Evolutionary conservation across 2,113 vertebrate genomes (phyloP), one percentile per base, ranked within the genome.

Genomic region (Brienomyrus brachyistius): DNA sequence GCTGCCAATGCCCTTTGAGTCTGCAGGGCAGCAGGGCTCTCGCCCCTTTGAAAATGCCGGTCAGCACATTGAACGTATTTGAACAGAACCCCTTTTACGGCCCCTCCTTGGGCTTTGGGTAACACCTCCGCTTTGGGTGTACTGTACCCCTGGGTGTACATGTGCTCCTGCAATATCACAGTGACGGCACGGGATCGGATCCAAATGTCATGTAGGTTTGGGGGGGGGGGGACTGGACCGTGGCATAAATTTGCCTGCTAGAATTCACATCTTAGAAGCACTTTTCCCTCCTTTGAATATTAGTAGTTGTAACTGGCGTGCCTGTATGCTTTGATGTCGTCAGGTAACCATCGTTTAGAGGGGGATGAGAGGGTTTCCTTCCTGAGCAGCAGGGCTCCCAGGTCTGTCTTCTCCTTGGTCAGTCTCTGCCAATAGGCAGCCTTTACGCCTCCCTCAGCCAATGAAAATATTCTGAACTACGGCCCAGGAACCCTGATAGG

Each of bases 11-110:
- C 88, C 94, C 95, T 96, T 96, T 96, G 95, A 96, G 94, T 95
- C 94, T 95, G 95, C 94, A 91, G 93, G 94, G 95, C 95, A 94
- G 92, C 93, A 94, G 95, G 94, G 91, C 93, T 91, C 90, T 90
- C 91, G 92, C 92, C 93, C 94, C 94, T 95, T 96, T 95, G 94
- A 96, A 95, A 95, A 92, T 92, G 93, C 95, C 94, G 94, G 95
- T 93, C 93, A 92, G 95, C 95, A 95, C 95, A 96, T 95, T 95
- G 94, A 96, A 93, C 93, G 87, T 91, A 93, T 94, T 95, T 95
- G 95, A 95, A 95, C 93, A 93, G 92, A 95, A 94, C 90, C 91
- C 40, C 94, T 95, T 96, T 95, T 93, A 94, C 96, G 94, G 94
- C 94, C 93, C 94, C 93, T 94, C 91, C 92, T 93, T 94, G 94